Percentiles rank a stretch among this genome's conserved stretches.
Evolutionary conservation across 2,113 vertebrate species (phyloP).

Genomic region (Coryphaenoides rupestris): DNA sequence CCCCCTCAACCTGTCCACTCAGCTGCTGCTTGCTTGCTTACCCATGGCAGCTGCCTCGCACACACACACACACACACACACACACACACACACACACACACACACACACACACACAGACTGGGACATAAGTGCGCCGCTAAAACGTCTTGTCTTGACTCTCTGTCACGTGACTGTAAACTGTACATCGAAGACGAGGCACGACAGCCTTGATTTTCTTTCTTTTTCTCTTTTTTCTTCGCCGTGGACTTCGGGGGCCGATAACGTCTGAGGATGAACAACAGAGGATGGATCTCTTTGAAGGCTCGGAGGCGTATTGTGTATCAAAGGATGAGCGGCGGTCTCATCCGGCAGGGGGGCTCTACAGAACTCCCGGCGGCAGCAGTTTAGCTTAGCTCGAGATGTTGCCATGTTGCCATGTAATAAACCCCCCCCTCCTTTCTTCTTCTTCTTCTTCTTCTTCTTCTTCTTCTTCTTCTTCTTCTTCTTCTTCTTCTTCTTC

Average conservation of each 20-base stretch:
- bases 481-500: no score
- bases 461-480: no score
- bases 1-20: constrained; percentile 53
- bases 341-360: background rate
- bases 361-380: constrained; percentile 32
- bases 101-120: no score
- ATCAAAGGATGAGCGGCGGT: constrained; percentile 18
- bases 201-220: background rate
- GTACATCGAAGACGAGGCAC: no score
- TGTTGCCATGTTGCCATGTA: constrained; percentile 8
- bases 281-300: constrained; percentile 36
- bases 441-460: no score
- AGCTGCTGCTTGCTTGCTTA: constrained; percentile 55
- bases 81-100: no score
- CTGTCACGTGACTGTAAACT: no score
- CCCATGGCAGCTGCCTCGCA: constrained; percentile 16
- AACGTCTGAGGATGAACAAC: constrained; percentile 1
- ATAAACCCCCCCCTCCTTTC: constrained; percentile 24
- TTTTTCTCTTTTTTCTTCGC: no score
- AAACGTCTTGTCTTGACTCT: no score
- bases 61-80: no score
- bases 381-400: constrained; percentile 17
- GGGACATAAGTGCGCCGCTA: no score
- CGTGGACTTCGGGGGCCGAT: no score
- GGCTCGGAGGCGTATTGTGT: constrained; percentile 28